Evolutionary conservation across 2,888 invertebrate genomes (phyloP).

Genomic region (Anarsia innoxiella): DNA sequence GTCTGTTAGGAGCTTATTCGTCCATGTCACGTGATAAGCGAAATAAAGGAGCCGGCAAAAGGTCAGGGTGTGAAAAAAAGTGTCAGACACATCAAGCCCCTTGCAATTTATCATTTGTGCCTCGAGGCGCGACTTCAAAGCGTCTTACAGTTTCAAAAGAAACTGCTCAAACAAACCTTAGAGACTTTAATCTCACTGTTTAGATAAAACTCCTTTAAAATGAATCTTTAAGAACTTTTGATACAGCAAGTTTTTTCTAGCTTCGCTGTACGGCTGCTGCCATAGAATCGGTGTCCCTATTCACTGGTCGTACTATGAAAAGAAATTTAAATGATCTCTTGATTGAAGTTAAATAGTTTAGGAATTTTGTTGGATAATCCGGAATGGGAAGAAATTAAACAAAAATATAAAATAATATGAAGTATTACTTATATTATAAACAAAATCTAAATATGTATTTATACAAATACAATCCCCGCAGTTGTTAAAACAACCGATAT

Average conservation of each 20-base stretch:
- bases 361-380: too few species aligned
- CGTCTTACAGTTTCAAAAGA: constrained; percentile 29
- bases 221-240: constrained; percentile 7
- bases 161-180: constrained; percentile 42
- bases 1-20: constrained; percentile 43
- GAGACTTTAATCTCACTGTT: constrained; percentile 59
- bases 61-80: constrained; percentile 42
- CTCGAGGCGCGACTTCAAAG: constrained; percentile 49
- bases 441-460: too few species aligned
- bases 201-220: constrained; percentile 39
- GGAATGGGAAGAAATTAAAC: too few species aligned
- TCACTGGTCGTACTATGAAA: too few species aligned
- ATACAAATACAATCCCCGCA: too few species aligned
- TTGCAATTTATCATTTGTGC: constrained; percentile 55
- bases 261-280: too few species aligned
- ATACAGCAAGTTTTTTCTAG: too few species aligned
- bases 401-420: too few species aligned
- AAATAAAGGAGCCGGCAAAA: constrained; percentile 48
- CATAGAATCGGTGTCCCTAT: too few species aligned
- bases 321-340: too few species aligned
- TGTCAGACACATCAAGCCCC: constrained; percentile 51
- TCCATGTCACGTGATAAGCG: constrained; percentile 47
- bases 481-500: constrained; percentile 10
- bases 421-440: too few species aligned
- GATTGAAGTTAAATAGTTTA: too few species aligned